Evolutionary conservation across 2,797 vertebrate genomes (phyloP).

Genomic region (Ctenopoma kingsleyae): DNA sequence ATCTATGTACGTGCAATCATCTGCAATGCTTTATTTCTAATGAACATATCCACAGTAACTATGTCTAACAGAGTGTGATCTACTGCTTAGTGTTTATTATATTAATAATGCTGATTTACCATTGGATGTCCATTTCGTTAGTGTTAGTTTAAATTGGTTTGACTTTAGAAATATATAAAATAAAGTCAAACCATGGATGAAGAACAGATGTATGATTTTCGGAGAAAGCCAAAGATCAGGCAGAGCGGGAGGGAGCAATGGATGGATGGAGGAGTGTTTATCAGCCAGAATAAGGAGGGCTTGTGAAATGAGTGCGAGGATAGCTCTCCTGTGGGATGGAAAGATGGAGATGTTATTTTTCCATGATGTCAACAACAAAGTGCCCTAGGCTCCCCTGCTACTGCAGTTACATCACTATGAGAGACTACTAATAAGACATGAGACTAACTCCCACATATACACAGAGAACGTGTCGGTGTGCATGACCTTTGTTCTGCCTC

Average conservation of each 20-base stretch:
- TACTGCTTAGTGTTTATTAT: background rate
- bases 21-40: background rate
- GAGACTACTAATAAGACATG: constrained; percentile 28
- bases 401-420: constrained; percentile 28
- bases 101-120: background rate
- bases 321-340: constrained; percentile 33
- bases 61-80: background rate
- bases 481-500: background rate
- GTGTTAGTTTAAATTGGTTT: background rate
- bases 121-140: background rate
- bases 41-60: background rate
- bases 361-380: constrained; percentile 67
- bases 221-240: constrained; percentile 27
- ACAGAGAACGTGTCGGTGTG: background rate
- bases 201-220: constrained; percentile 2
- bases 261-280: constrained; percentile 32
- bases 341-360: constrained; percentile 60
- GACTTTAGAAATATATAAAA: background rate
- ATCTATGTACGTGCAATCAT: background rate
- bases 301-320: constrained; percentile 29
- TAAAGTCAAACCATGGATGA: background rate
- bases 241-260: constrained; percentile 7
- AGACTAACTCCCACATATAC: constrained; percentile 5
- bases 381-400: constrained; percentile 34
- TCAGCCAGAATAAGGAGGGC: constrained; percentile 16